Evolutionary conservation across 2,113 vertebrate genomes (phyloP), one percentile per base, ranked within the genome.

Genomic region (Dendropsophus ebraccatus): DNA sequence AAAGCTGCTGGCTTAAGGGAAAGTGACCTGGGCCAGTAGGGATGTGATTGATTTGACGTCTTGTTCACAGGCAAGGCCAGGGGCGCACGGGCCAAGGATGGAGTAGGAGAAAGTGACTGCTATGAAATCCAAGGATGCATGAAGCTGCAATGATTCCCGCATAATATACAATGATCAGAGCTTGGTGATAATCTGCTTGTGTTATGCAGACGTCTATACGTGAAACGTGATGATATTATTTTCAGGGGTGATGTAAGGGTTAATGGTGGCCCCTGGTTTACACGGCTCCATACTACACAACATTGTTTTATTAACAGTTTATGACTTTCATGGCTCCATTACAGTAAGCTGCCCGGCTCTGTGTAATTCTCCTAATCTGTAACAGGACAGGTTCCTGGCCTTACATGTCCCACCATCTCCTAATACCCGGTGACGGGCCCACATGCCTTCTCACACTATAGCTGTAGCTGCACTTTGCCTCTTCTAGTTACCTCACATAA

Each of bases 21-120:
- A 45, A 73, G 70, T 45, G 70, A 73, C 70, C 23, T 14, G 10
- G 35, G 70, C 19, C 14, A 11, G 54, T 7, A 41, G 32, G 54
- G 19, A 60, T 16, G 23, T 62, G 78, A 81, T 62, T 62, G 78
- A 81, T 81, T 10, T 81, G 78, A 45, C 32, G 11, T 37, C 25
- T 41, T 12, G 35, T 62, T 8, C 32, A 25, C 12, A 37, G 37
- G 78, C 56, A 41, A 41, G 7, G 78, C 78, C 56, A 45, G 2
- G 7, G 35, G 78, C 9, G 0, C 35, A 19, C 6, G 35, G 56
- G 21, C 21, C 23, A 81, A 81, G 78, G 50, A 62, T 37, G 14
- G 56, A 6, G 35, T 1, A 81, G 32, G 19, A n/a, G 50, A 41
- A 60, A 80, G 30, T 6, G 1, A 81, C 74, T 30, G n/a, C n/a